phyloP scores from a whole-genome alignment of 2,888 invertebrate genomes.

The Emmelina monodactyla region DNA sequence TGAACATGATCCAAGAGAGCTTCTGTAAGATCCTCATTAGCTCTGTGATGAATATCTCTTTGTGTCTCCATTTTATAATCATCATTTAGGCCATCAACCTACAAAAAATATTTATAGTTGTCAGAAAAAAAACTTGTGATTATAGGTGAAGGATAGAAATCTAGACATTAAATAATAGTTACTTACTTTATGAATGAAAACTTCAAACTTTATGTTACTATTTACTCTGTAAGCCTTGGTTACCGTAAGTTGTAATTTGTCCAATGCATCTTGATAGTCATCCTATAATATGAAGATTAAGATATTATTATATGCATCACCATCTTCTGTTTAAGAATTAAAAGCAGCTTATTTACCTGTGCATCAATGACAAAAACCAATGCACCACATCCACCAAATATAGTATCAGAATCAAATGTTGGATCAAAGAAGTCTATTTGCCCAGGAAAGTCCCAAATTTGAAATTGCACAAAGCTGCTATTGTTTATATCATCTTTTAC shows the following conservation, averaged over 20 bases:
- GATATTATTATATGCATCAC: not conserved
- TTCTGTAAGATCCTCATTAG: conserved; percentile 93
- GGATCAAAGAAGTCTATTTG: conserved; percentile 98
- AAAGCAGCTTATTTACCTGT: conserved; percentile 61
- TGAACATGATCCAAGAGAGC: conserved; percentile 88
- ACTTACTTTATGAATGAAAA: conserved; percentile 98
- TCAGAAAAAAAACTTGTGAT: conserved; percentile 3
- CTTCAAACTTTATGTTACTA: conserved; percentile 95
- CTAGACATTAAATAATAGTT: conserved; percentile 5
- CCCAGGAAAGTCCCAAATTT: conserved; percentile 99
- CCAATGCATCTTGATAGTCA: conserved; percentile 96
- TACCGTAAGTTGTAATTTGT: conserved; percentile 91
- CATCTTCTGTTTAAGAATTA: not conserved
- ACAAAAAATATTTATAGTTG: conserved; percentile 7
- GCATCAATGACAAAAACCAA: conserved; percentile 99
- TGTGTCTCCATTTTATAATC: conserved; percentile 99
- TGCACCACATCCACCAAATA: conserved; percentile 97
- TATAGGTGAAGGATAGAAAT: conserved; percentile 2
- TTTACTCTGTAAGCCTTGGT: conserved; percentile 96
- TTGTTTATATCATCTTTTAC: conserved; percentile 98
- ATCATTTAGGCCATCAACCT: conserved; percentile 97
- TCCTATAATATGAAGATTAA: conserved; percentile 67
- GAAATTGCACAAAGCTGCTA: conserved; percentile 96
- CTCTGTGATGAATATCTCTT: conserved; percentile 96
- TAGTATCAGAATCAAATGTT: conserved; percentile 93